A percentile compares a stretch with the other conserved stretches of the same genome.
These are phyloP conservation scores for Sepioteuthis lessoniana DNA, from an alignment of 2,888 invertebrate genomes.

Conservation along the genomic window DNA sequence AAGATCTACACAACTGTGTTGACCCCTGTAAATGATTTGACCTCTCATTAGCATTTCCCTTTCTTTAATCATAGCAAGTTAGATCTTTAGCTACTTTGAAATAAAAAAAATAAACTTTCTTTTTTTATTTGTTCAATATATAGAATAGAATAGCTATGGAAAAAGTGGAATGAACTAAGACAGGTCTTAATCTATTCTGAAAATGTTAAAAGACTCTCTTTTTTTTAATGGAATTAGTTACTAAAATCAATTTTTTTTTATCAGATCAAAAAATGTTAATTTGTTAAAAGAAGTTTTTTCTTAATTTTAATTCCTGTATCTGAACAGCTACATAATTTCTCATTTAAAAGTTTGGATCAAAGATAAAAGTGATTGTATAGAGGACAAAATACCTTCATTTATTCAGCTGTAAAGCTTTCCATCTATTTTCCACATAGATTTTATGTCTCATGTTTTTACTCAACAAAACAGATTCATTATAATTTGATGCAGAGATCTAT, in stretches of 20 bases:
- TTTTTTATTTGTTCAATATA: not conserved
- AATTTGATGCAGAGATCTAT: too few relatives aligned
- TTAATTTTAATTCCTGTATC: not conserved
- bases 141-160: not conserved
- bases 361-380: not conserved
- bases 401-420: too few relatives aligned
- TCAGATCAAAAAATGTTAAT: not conserved
- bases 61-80: slow-evolving; percentile 23
- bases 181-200: not conserved
- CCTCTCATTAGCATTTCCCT: slow-evolving; percentile 23
- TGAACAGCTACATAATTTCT: not conserved
- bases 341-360: not conserved
- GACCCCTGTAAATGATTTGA: slow-evolving; percentile 33
- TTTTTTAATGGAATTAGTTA: not conserved
- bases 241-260: not conserved
- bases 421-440: too few relatives aligned
- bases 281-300: not conserved
- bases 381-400: too few relatives aligned
- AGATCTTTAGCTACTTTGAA: not conserved
- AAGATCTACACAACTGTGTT: not conserved
- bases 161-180: not conserved
- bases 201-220: not conserved
- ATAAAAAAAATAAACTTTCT: not conserved
- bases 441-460: too few relatives aligned
- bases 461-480: too few relatives aligned